Evolutionary conservation across 1,140 invertebrate species (phyloP), one percentile per base, ranked within the genome.

Genomic region (Scaptomyza graminum): DNA sequence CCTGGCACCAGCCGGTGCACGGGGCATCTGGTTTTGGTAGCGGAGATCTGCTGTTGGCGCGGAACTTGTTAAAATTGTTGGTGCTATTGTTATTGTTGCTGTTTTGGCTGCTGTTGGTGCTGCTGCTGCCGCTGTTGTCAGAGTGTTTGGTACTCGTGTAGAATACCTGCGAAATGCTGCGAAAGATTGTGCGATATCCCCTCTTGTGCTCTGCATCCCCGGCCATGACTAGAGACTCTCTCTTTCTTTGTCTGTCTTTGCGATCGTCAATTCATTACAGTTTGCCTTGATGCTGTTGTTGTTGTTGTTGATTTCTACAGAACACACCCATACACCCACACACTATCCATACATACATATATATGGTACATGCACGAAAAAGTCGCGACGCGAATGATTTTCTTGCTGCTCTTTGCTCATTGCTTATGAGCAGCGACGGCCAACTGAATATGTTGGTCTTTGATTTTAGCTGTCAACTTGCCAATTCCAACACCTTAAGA

Each of bases 161-260:
- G 31, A 90, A 90, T 8, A 90, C 87, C 31, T 90, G 87, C 6
- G 87, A 90, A 41, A 90, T 87, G 69, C 87, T 90, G 37, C 87
- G 87, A 34, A 90, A 83, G 41, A 90, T 64, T 54, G 87, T 83
- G 49, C 87, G 88, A 73, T 90, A 89, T 11, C 80, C 81, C 44
- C 75, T 60, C 46, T 76, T 88, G 16, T 66, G 76, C 61, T 87
- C 82, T 15, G 67, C 71, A 54, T 85, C 82, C 28, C 82, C 82
- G 18, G 82, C 82, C 82, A 85, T 85, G 62, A 49, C 68, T 39
- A 47, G 43, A 22, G 16, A 5, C 25, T 37, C 47, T 37, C 13
- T 25, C 9, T 52, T 41, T 15, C n/a, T 37, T 22, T 31, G 12
- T 12, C 25, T 25, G 25, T 25, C 25, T 25, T 25, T 25, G 25